Base-by-base conservation (phyloP, 1,140 invertebrate species). In the Babylonia areolata region DNA sequence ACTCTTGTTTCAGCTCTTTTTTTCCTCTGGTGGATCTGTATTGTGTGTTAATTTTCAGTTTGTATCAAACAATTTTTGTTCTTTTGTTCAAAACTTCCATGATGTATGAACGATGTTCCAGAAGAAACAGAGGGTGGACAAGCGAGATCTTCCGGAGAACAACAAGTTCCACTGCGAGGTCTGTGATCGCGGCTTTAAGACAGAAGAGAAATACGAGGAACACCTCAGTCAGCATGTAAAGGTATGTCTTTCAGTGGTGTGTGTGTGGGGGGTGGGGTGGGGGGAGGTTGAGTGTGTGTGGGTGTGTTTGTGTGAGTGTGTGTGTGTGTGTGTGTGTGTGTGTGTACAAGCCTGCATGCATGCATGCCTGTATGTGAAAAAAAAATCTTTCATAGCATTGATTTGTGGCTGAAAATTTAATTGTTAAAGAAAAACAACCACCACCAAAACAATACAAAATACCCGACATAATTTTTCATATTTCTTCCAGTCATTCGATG, bases 121-220 rank as follows among this genome's bases (percentile, higher is more conserved):
- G 84, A 91, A 92, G 46, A 89, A 91, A 71, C 77, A 86, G n/a
- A 91, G 91, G 81, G 86, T 91, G 33, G 89, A 93, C 87, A 93
- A 93, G 78, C 85, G 90, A 64, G 92, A 93, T 84, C 81, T 93
- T 0, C 87, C 93, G 71, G 92, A 94, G 80, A 92, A 92, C 75
- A 93, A 92, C 84, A 69, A 69, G 28, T 93, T 89, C 89, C 94
- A 89, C 92, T 98, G 97, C 94, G 96, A 97, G 91, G 95, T 96
- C 64, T 98, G 97, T 93, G 97, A 97, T 89, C 95, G 96, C 93
- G 95, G 96, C 64, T 97, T 97, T 93, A 93, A 94, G 75, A 95
- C 94, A 11, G 87, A 94, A 75, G 94, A 96, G 35, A 92, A 95
- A 87, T 95, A 97, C 78, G 90, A 96, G 73, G 94, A 95, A 78